Base-by-base conservation (phyloP, 2,113 vertebrate genomes). In the Indicator indicator region DNA sequence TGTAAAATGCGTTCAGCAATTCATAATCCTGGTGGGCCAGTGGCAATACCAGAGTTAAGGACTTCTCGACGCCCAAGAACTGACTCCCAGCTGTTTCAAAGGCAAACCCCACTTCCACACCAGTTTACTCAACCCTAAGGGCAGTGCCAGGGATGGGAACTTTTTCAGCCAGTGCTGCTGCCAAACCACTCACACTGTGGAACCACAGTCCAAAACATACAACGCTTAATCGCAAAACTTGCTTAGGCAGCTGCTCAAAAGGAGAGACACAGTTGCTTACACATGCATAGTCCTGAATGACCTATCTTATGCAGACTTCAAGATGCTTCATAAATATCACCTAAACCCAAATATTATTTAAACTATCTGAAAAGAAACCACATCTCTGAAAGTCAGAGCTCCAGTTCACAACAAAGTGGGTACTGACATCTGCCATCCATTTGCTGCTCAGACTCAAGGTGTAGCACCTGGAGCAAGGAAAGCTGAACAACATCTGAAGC, bases 171-270 rank as follows among this genome's bases (percentile, higher is more conserved):
- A 83, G 56, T 0, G 0, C 72, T 40, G 86, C 86, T 90, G 95
- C 96, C 95, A 96, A 96, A 64, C 59, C 76, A 77, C 56, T 90
- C 1, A 0, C 0, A 0, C 84, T 32, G 30, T 30, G 44, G 82
- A 94, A 62, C 78, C 36, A 1, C 82, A 40, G 33, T 92, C 87
- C 91, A 96, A 95, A 87, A 87, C 59, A 94, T 6, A 95, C 91
- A 91, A 12, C 0, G 0, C 69, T 94, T 76, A 75, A 89, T 91
- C 4, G 0, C 68, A 58, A 6, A 93, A 73, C 50, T 85, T 94
- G 89, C 96, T 96, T 94, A 94, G 95, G 90, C 93, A 96, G 95
- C 93, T 96, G 95, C 71, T 93, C 89, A 83, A 83, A 95, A 89
- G 74, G 55, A 91, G 38, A 78, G 55, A 95, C 87, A 80, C n/a